phyloP scores from a whole-genome alignment of 2,113 vertebrate species.

The Peromyscus californicus region DNA sequence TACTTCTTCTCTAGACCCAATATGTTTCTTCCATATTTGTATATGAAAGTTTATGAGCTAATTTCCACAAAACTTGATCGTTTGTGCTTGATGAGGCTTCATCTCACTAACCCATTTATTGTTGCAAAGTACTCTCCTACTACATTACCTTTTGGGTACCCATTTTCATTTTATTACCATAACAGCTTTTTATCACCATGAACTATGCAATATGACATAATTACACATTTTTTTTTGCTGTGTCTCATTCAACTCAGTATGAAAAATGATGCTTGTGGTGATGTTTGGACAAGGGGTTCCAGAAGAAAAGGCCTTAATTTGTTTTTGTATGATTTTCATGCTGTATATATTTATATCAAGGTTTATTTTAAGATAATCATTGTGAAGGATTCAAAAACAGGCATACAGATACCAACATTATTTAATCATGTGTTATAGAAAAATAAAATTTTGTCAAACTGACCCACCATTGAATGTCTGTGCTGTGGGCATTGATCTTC shows the following conservation, averaged over 20 bases:
- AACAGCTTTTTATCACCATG: neutral
- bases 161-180: neutral
- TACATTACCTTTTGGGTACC: accelerated
- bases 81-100: neutral
- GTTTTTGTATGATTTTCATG: neutral
- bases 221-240: neutral
- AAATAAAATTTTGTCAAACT: neutral
- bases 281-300: neutral
- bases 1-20: accelerated
- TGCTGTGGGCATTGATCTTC: neutral
- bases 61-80: neutral
- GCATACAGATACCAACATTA: neutral
- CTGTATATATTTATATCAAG: neutral
- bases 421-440: neutral
- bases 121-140: neutral
- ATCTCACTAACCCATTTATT: neutral
- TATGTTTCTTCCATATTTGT: neutral
- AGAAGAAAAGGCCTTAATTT: accelerated
- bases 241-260: neutral
- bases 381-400: neutral
- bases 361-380: neutral
- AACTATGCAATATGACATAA: neutral
- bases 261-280: neutral
- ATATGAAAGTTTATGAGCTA: neutral
- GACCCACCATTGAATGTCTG: neutral